Evolutionary conservation across 2,888 invertebrate species (phyloP), one percentile per base, ranked within the genome.

Genomic region (Ceramica pisi): DNA sequence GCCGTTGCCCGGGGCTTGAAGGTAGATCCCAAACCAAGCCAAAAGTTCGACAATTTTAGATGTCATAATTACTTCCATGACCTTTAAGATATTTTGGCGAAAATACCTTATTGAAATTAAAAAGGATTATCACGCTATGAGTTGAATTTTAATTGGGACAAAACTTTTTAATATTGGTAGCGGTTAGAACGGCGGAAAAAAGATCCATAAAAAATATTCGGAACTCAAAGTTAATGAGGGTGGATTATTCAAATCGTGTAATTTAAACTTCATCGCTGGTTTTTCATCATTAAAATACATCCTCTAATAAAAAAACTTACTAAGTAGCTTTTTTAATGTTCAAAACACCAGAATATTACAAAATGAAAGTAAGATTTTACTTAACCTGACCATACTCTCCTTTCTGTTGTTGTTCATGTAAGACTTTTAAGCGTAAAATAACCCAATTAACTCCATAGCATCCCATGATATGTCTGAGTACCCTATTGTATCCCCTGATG

Each of bases 1-100:
- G n/a, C n/a, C n/a, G n/a, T n/a, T n/a, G n/a, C n/a, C n/a, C n/a
- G n/a, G n/a, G n/a, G n/a, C n/a, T n/a, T n/a, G n/a, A n/a, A n/a
- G n/a, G n/a, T n/a, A n/a, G n/a, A n/a, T n/a, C n/a, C n/a, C n/a
- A n/a, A n/a, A n/a, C n/a, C n/a, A n/a, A n/a, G n/a, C n/a, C n/a
- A n/a, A n/a, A 77, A 74, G 61, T 78, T 78, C 4, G 31, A 26
- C 26, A 73, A 68, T 51, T 78, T 61, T 9, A 65, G 78, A 57
- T 63, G 51, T 57, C 56, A 53, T 65, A 69, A 78, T 78, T 74
- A 67, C 60, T 61, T 67, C 23, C 12, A 64, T 64, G 53, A 70
- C 63, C 75, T 70, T 55, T 63, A 26, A 10, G 56, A n/a, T 67
- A 26, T 64, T 67, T 71, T 46, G 56, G 5, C 3, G 19, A 26